Evolutionary conservation across 1,140 invertebrate genomes (phyloP), one percentile per base, ranked within the genome.

Genomic region (Cherax destructor): DNA sequence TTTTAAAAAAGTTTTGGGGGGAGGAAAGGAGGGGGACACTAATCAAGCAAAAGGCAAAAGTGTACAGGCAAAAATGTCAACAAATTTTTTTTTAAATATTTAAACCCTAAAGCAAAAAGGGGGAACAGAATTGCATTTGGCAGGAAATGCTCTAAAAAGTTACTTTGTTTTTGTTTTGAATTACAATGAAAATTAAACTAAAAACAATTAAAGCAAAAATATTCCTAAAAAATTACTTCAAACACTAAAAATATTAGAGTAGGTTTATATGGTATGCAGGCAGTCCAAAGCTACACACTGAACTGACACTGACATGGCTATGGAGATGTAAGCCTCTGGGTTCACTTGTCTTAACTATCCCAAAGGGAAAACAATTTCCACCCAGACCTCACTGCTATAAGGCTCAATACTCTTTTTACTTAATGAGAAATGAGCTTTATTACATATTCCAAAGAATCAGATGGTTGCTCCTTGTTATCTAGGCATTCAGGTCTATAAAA

Each of bases 101-200:
- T 83, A 65, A 83, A 69, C 69, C 0, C 11, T 65, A 84, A 78
- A 59, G 24, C 18, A 10, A 79, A 61, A 79, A 89, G 87, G 61
- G 83, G 87, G 79, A 79, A 85, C 83, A 91, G n/a, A 76, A 83
- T 72, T 7, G 79, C 30, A 52, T 65, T 56, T 79, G 83, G 89
- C 89, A 91, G 89, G 89, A 91, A 91, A 91, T 91, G 89, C 89
- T 91, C 83, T 91, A 76, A 91, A 78, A 78, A 77, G 56, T 85
- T 88, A 79, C 59, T 61, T 80, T 88, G 77, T 18, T 80, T 61
- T 65, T 69, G 47, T 47, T 79, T 47, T 61, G 4, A 80, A 13
- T n/a, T 56, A 56, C 52, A 56, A 56, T 56, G 52, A 56, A 56
- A 56, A 56, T 10, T 56, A 1, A 56, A 56, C 52, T 21, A 87